A percentile compares a stretch with the other conserved stretches of the same genome.
Evolutionary conservation across 2,888 invertebrate species (phyloP).

Genomic region (Ganaspis brasiliensis): DNA sequence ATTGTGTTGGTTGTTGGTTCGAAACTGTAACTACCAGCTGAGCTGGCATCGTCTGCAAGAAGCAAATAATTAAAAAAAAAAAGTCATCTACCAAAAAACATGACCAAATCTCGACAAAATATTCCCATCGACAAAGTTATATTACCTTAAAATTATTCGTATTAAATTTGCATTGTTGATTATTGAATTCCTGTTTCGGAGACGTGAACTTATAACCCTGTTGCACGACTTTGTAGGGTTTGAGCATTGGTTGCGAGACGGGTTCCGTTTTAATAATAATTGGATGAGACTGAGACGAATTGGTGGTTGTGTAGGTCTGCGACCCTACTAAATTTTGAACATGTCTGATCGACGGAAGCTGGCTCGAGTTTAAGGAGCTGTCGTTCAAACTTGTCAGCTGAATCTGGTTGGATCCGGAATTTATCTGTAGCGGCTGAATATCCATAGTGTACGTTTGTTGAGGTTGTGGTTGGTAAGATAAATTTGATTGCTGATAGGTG

Average conservation of each 20-base stretch:
- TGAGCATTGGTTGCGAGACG: conserved; percentile 64
- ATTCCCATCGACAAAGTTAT: conserved; percentile 14
- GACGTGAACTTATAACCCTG: conserved; percentile 75
- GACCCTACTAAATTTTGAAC: conserved; percentile 62
- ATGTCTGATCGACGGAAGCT: conserved; percentile 28
- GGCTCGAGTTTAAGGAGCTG: conserved; percentile 55
- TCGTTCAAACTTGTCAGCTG: conserved; percentile 69
- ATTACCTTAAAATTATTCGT: conserved; percentile 72
- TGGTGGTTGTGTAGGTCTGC: conserved; percentile 65
- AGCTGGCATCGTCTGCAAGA: conserved; percentile 67
- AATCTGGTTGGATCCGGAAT: conserved; percentile 65
- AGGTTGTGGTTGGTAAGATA: conserved; percentile 65
- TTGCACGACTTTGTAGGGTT: conserved; percentile 74
- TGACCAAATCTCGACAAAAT: background rate
- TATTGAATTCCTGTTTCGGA: conserved; percentile 70
- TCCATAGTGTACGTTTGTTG: conserved; percentile 73
- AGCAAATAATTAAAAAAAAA: conserved; percentile 36
- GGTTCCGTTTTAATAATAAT: conserved; percentile 65
- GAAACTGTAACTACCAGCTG: conserved; percentile 73
- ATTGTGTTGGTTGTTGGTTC: conserved; percentile 70
- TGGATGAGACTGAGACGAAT: conserved; percentile 50
- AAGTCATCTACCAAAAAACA: too few relatives aligned
- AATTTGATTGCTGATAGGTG: conserved; percentile 69
- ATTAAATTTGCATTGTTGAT: conserved; percentile 75
- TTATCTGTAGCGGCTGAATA: conserved; percentile 70